These are phyloP conservation scores for Leucosticte australis DNA, from an alignment of 2,113 vertebrate genomes.

Conservation along the genomic window DNA sequence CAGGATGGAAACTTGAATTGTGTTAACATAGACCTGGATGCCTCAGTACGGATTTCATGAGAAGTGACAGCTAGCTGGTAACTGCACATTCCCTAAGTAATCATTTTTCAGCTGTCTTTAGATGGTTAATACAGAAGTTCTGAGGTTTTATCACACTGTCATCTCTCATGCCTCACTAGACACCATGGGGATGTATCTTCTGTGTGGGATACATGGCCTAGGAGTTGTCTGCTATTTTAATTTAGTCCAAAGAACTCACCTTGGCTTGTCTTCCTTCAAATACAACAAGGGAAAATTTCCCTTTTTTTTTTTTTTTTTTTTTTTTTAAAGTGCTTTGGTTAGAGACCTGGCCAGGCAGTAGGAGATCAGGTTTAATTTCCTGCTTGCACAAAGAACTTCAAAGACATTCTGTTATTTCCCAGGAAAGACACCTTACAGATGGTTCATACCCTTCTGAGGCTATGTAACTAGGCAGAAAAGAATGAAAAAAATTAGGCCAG, in stretches of 20 bases:
- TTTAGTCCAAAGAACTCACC: neutral
- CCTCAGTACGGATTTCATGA: neutral
- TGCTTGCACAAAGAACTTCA: neutral
- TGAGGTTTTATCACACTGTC: neutral
- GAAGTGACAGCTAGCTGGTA: neutral
- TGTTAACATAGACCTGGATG: neutral
- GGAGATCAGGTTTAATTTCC: constrained; percentile 15
- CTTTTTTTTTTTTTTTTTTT: neutral
- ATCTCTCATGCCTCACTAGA: neutral
- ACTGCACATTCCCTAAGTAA: neutral
- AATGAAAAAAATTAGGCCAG: constrained; percentile 8
- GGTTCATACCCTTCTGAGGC: neutral
- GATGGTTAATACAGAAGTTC: neutral
- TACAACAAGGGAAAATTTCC: neutral
- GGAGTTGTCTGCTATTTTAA: neutral
- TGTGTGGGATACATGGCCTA: neutral
- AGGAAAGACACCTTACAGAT: neutral
- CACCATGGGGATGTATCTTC: neutral
- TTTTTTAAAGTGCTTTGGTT: neutral
- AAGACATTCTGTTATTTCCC: constrained; percentile 15
- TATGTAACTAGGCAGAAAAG: neutral
- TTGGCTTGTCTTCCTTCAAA: neutral
- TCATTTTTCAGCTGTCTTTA: neutral
- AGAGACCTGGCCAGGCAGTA: neutral
- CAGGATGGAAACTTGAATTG: neutral